Evolutionary conservation across 35 echinoderm and acorn worm species (phyloP), one percentile per base, ranked within the genome.

Genomic region (Hemicentrotus pulcherrimus): DNA sequence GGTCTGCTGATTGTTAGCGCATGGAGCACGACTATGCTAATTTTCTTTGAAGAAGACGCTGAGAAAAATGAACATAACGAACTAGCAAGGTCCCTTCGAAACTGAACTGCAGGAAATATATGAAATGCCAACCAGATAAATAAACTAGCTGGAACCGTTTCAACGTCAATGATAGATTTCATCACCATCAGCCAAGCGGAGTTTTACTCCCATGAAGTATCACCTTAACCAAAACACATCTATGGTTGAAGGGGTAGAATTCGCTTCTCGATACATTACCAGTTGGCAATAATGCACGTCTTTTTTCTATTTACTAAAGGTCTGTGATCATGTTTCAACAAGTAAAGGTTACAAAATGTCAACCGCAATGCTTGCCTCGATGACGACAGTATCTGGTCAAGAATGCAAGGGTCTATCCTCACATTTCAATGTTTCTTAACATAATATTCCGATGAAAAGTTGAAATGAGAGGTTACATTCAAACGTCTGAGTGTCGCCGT

Each of bases 101-200:
- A n/a, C 6, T n/a, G 65, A 78, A 78, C 65, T 78, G 8, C 65
- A 28, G 65, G 19, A 78, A 78, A 78, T 78, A n/a, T 30, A 78
- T 78, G 65, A 78, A 78, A 78, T 78, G 65, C 24, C 65, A 78
- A n/a, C 65, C 65, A 78, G 19, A 78, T 78, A 78, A 78, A 78
- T 78, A 78, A 78, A 78, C 22, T 78, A n/a, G 15, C 24, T 22
- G 65, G 65, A 78, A 78, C 65, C 65, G 22, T 78, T 78, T 78
- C 65, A 78, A 28, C n/a, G 65, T 28, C 65, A 78, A 78, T 78
- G 65, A 78, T 78, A 78, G 65, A 78, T 78, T 78, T 78, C 65
- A 78, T 7, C 65, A 28, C 65, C 65, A 28, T n/a, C 22, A 78
- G 19, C 65, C 19, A 78, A 78, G 24, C 19, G 65, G 19, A 15